Percentiles rank a stretch among this genome's conserved stretches.
phyloP scores from a whole-genome alignment of 2,113 vertebrate genomes.

The Campylorhamphus procurvoides region DNA sequence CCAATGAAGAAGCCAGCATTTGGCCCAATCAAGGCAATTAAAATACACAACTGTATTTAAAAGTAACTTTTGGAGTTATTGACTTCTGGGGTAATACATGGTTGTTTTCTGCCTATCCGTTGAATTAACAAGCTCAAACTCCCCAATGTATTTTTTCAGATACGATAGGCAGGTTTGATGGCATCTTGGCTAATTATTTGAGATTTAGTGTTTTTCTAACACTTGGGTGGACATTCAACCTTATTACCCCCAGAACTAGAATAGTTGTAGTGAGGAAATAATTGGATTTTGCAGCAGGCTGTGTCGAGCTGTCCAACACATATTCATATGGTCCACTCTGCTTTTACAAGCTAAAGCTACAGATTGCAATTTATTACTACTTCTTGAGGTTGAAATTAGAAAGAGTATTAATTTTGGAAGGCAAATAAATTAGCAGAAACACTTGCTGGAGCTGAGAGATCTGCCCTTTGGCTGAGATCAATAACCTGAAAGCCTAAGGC shows the following conservation, averaged over 20 bases:
- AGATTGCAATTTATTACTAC: constrained; percentile 44
- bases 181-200: background rate
- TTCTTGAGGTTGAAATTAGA: constrained; percentile 55
- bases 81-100: background rate
- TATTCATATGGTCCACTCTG: background rate
- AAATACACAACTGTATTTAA: background rate
- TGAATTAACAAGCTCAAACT: background rate
- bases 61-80: background rate
- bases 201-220: constrained; percentile 8
- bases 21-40: background rate
- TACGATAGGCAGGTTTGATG: background rate
- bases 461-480: constrained; percentile 40
- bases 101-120: background rate
- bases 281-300: constrained; percentile 56
- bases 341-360: constrained; percentile 39
- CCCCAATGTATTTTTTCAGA: background rate
- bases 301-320: constrained; percentile 34
- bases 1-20: background rate
- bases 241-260: background rate
- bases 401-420: constrained; percentile 26
- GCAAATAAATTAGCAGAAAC: constrained; percentile 52
- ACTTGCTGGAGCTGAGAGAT: constrained; percentile 1
- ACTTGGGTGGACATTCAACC: background rate
- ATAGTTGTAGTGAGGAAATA: constrained; percentile 35
- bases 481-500: constrained; percentile 47